These are phyloP conservation scores for Luidia sarsii DNA, from an alignment of 53 echinoderm and acorn worm genomes.

Conservation along the genomic window DNA sequence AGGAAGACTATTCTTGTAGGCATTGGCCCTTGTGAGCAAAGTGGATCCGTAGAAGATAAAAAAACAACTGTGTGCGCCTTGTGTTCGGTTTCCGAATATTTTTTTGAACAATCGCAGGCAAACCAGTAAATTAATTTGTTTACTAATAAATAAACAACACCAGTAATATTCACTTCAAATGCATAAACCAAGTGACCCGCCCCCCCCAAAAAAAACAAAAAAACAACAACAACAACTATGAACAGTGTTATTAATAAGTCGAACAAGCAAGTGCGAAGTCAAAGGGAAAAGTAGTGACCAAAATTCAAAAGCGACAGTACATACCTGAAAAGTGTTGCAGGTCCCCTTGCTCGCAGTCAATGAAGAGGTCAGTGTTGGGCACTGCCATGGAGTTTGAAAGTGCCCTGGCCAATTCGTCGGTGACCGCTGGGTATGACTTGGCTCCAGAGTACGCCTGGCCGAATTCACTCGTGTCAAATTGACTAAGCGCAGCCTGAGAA, in stretches of 20 bases:
- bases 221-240: too few species aligned
- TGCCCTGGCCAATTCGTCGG: constrained; percentile 47
- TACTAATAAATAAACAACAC: too few species aligned
- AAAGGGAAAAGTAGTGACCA: neutral
- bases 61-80: too few species aligned
- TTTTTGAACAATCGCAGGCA: too few species aligned
- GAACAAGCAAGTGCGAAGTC: neutral
- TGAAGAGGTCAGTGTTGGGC: constrained; percentile 56
- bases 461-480: constrained; percentile 79
- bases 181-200: neutral
- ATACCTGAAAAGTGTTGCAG: constrained; percentile 40
- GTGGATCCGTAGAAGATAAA: too few species aligned
- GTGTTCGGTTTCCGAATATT: too few species aligned
- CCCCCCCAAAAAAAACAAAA: too few species aligned
- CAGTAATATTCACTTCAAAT: neutral
- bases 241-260: neutral
- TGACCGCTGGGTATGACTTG: constrained; percentile 31
- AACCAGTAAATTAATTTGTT: too few species aligned
- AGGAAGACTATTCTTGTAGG: too few species aligned
- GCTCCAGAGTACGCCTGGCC: constrained; percentile 44
- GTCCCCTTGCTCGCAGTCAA: constrained; percentile 55
- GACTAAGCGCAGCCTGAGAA: constrained; percentile 89
- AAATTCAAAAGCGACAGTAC: too few species aligned
- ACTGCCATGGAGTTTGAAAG: constrained; percentile 61
- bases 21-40: too few species aligned